Evolutionary conservation across 2,888 invertebrate genomes (phyloP), one percentile per base, ranked within the genome.

Genomic region (Calameuta filiformis): DNA sequence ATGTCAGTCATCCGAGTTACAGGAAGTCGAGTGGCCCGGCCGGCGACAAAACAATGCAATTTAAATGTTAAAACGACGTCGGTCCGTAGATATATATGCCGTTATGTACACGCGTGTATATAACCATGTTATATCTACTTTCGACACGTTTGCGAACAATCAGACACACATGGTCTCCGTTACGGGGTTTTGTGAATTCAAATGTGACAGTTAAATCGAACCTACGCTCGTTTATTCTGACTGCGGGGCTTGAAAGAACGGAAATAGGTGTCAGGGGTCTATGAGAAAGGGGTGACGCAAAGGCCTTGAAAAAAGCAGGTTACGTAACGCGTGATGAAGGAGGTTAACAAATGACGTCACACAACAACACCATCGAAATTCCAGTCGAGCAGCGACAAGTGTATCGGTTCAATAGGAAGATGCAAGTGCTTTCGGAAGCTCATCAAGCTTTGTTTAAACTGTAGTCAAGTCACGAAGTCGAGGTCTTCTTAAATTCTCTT

Each of bases 171-270:
- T 15, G 40, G 15, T 23, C 40, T 23, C 23, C 33, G 75, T 81
- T 74, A 80, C 79, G 76, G 35, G 82, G 82, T 85, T 86, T 85
- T 82, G 83, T 81, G 84, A 84, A 85, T 87, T 85, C 84, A 86
- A 87, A 85, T 86, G 87, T 85, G 87, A 88, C 88, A 86, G 86
- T 87, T 87, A 85, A 87, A 88, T 87, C 87, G 87, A 87, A 87
- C 84, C 86, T 79, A 80, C 77, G 81, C 85, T 88, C 87, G 85
- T 88, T 88, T 87, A 87, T 87, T 85, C 85, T 82, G 83, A 82
- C 86, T 79, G 78, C 74, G 74, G 40, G 68, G 12, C 23, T 33
- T 12, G 71, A 23, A 71, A 15, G 71, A 71, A 30, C 71, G 33
- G 71, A 23, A 56, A 56, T 30, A 23, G 31, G 76, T 75, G 79